Conservation (phyloP, 2,113 vertebrate species). For the Marmota monax region DNA sequence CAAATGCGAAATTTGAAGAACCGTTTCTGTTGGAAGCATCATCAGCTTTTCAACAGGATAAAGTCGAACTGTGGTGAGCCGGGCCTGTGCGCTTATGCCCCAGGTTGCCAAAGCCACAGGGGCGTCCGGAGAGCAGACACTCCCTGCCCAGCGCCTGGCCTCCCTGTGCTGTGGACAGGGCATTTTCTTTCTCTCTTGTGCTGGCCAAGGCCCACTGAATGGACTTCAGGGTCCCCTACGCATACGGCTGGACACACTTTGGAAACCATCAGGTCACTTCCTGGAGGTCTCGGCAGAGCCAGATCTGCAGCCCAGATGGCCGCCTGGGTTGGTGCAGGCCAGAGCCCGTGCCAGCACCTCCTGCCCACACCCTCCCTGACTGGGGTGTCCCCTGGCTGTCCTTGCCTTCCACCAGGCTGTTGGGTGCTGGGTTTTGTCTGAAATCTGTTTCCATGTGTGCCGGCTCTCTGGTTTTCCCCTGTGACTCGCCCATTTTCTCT, state of each 20-base stretch:
- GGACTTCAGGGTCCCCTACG: neutral
- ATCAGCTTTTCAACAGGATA: too few species aligned
- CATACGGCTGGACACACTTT: neutral
- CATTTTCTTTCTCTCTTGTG: neutral
- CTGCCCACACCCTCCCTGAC: neutral
- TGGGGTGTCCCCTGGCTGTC: neutral
- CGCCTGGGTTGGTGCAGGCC: neutral
- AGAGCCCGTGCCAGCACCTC: rapidly evolving
- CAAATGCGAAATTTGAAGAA: neutral
- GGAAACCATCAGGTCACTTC: neutral
- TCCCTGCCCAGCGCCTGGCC: too few species aligned
- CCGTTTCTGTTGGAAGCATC: too few species aligned
- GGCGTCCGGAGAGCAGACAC: too few species aligned
- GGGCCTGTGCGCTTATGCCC: neutral
- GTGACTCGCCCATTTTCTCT: rapidly evolving
- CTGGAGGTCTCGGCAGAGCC: neutral
- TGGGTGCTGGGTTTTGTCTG: neutral
- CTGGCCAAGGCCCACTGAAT: neutral
- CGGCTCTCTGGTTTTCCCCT: neutral
- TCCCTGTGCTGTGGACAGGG: rapidly evolving
- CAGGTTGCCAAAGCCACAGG: neutral
- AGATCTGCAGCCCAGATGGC: rapidly evolving
- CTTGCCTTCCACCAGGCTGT: neutral
- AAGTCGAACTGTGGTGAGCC: neutral
- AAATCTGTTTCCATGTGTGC: neutral